Percentiles rank a stretch among this genome's conserved stretches.
phyloP scores from a whole-genome alignment of 53 echinoderm and acorn worm species.

The Holothuria leucospilota region DNA sequence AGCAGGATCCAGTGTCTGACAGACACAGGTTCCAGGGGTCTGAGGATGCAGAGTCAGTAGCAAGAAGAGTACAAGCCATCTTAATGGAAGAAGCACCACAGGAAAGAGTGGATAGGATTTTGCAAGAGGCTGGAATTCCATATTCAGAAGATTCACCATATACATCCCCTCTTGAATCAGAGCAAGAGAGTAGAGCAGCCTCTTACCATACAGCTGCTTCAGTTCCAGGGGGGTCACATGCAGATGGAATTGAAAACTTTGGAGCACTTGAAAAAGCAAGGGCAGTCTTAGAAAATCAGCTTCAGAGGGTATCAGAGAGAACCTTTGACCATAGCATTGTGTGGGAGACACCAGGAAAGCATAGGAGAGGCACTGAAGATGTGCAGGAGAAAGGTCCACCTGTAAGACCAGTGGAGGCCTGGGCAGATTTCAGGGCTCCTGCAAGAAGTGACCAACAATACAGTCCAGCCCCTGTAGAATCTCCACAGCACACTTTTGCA shows the following conservation, averaged over 20 bases:
- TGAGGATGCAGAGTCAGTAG: constrained; percentile 78
- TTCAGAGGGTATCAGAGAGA: constrained; percentile 80
- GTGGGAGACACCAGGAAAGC: constrained; percentile 43
- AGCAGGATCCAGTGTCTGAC: neutral
- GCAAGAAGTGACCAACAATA: neutral
- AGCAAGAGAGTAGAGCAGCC: neutral
- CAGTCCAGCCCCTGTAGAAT: neutral
- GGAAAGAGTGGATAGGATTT: constrained; percentile 73
- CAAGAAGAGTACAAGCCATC: constrained; percentile 83
- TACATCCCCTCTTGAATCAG: neutral
- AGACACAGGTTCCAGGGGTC: neutral
- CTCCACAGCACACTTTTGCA: constrained; percentile 25
- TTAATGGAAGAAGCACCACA: constrained; percentile 72
- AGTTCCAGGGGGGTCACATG: neutral
- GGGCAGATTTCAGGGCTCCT: constrained; percentile 7
- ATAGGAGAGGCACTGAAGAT: constrained; percentile 11
- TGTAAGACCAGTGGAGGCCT: constrained; percentile 43
- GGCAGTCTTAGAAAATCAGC: constrained; percentile 78
- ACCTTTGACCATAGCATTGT: constrained; percentile 91
- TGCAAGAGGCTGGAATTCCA: constrained; percentile 66
- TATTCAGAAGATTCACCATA: neutral
- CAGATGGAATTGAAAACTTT: constrained; percentile 39
- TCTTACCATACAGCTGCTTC: constrained; percentile 22
- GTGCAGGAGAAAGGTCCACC: constrained; percentile 35
- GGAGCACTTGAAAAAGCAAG: constrained; percentile 84